Evolutionary conservation across 2,888 invertebrate genomes (phyloP), one percentile per base, ranked within the genome.

Genomic region (Neoitamus cyanurus): DNA sequence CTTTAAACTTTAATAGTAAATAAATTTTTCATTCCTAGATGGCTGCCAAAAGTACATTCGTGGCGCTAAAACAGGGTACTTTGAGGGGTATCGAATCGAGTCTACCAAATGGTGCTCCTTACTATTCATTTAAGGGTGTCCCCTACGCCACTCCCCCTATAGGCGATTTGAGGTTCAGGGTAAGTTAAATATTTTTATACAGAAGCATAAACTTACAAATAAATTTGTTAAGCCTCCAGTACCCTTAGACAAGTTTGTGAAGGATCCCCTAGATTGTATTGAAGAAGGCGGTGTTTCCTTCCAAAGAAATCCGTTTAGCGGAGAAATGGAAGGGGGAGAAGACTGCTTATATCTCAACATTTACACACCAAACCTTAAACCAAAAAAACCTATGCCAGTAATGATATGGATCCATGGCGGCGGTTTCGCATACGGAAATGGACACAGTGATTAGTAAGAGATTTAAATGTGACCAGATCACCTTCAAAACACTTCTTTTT

Each of bases 131-230:
- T 87, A 92, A 92, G 86, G 92, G 93, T 1, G 92, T 94, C 73
- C 93, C 93, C 0, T 94, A 93, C 87, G 94, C 94, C 0, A 92
- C 92, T 84, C 92, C 94, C 25, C 93, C 93, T n/a, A 70, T 93
- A 30, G 93, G 91, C 0, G 87, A 89, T 3, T 86, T 92, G 3
- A 87, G 92, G 70, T 92, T 90, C 84, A 88, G 89, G 87, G 92
- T 92, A 58, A 58, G 58, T 20, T 58, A 25, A 5, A 7, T 58
- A 7, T 7, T 20, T 20, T 58, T 58, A 58, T 15, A 15, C 58
- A 25, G n/a, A 58, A 58, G 7, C 9, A 58, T 5, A 42, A 42
- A 6, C 7, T 58, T 20, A 58, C 9, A 3, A 58, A 58, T 25
- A 58, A 15, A 25, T 58, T 0, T 3, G 58, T 85, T 11, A 48